A percentile compares a stretch with the other conserved stretches of the same genome.
Evolutionary conservation across 2,888 invertebrate genomes (phyloP).

Genomic region (Leucoma salicis): DNA sequence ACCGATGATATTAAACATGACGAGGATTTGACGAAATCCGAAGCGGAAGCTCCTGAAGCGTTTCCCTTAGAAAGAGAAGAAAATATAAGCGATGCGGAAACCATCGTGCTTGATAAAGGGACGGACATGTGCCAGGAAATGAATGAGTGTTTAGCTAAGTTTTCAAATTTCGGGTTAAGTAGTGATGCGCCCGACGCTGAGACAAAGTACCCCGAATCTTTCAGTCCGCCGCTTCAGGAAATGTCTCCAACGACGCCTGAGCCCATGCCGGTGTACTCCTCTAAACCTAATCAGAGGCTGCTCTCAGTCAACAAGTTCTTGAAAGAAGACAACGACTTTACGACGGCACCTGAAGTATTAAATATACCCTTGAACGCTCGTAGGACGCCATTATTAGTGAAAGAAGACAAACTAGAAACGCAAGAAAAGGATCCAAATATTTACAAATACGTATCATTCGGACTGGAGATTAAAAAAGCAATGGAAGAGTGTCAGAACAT

Average conservation of each 20-base stretch:
- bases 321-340: slow-evolving; percentile 44
- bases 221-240: slow-evolving; percentile 72
- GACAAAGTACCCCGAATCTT: slow-evolving; percentile 60
- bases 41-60: slow-evolving; percentile 64
- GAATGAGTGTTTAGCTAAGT: slow-evolving; percentile 69
- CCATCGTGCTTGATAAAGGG: slow-evolving; percentile 47
- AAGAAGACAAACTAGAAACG: slow-evolving; percentile 40
- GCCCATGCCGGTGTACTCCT: slow-evolving; percentile 55
- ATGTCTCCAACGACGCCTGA: slow-evolving; percentile 66
- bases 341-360: slow-evolving; percentile 46
- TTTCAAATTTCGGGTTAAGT: slow-evolving; percentile 61
- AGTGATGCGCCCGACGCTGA: slow-evolving; percentile 21
- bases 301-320: slow-evolving; percentile 59
- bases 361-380: slow-evolving; percentile 57
- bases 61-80: slow-evolving; percentile 64
- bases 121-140: slow-evolving; percentile 50
- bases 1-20: slow-evolving; percentile 39
- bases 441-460: slow-evolving; percentile 67
- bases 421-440: slow-evolving; percentile 54
- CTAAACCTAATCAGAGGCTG: slow-evolving; percentile 58
- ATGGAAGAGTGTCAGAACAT: slow-evolving; percentile 77
- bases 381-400: slow-evolving; percentile 41
- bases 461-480: slow-evolving; percentile 71
- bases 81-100: slow-evolving; percentile 53
- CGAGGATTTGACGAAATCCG: slow-evolving; percentile 38